Conservation (phyloP, 2,888 invertebrate species). For the Antheraea yamamai region DNA sequence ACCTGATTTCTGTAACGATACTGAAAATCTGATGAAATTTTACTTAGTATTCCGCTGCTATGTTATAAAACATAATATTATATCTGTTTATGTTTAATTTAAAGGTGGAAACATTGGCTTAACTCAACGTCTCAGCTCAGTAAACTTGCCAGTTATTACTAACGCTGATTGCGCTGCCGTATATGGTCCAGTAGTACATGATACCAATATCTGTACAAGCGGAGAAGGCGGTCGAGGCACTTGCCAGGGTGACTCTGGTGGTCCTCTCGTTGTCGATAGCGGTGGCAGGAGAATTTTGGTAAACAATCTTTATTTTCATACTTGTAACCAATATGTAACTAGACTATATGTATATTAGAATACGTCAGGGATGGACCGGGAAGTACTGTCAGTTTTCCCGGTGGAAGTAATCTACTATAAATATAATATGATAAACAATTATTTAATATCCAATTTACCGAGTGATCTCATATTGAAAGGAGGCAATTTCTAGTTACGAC, state of each 20-base stretch:
- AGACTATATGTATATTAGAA: too few species aligned
- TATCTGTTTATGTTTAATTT: neutral
- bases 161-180: slow-evolving; percentile 13
- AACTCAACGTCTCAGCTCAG: slow-evolving; percentile 21
- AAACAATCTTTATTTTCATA: neutral
- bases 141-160: slow-evolving; percentile 18
- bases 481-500: too few species aligned
- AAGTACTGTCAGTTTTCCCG: too few species aligned
- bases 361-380: too few species aligned
- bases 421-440: too few species aligned
- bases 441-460: too few species aligned
- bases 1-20: too few species aligned
- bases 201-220: slow-evolving; percentile 19
- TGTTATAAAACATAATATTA: too few species aligned
- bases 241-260: slow-evolving; percentile 28
- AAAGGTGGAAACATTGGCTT: slow-evolving; percentile 13
- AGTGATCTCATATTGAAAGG: too few species aligned
- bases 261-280: slow-evolving; percentile 23
- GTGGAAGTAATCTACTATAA: too few species aligned
- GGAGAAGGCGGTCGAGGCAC: slow-evolving; percentile 21
- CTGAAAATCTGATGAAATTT: too few species aligned
- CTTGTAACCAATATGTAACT: neutral
- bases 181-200: slow-evolving; percentile 14
- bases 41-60: too few species aligned
- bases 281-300: slow-evolving; percentile 19